Evolutionary conservation across 2,888 invertebrate genomes (phyloP).

Genomic region (Agriopis aurantiaria): DNA sequence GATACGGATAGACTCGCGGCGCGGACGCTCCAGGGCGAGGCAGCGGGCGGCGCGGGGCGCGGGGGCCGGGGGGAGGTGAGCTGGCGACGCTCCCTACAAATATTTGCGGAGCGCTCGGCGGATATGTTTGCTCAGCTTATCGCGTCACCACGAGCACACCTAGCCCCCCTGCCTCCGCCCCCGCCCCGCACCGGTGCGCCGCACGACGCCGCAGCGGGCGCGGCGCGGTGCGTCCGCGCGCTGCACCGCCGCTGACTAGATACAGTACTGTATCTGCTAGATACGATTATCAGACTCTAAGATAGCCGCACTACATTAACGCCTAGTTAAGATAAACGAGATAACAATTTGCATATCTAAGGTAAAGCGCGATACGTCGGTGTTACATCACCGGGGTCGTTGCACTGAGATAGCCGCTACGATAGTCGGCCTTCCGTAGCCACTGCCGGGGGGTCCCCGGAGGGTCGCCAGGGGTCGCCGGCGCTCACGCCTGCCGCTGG

Average conservation of each 20-base stretch:
- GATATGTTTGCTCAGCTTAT: slow-evolving; percentile 72
- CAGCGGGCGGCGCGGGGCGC: slow-evolving; percentile 30
- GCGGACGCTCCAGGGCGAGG: slow-evolving; percentile 16
- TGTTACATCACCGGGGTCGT: slow-evolving; percentile 70
- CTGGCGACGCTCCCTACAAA: slow-evolving; percentile 68
- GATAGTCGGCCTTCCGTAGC: slow-evolving; percentile 28
- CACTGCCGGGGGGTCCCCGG: not conserved
- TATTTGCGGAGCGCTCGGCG: slow-evolving; percentile 68
- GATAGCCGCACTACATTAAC: slow-evolving; percentile 80
- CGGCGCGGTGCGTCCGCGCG: slow-evolving; percentile 15
- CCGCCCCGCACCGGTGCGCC: not conserved
- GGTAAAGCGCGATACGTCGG: slow-evolving; percentile 66
- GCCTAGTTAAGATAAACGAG: slow-evolving; percentile 84
- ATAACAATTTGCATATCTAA: slow-evolving; percentile 84
- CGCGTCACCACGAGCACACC: slow-evolving; percentile 39
- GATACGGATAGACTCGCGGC: slow-evolving; percentile 55
- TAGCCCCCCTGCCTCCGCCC: not conserved
- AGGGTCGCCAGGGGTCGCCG: too few relatives aligned
- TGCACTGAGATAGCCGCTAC: slow-evolving; percentile 54
- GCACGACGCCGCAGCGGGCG: not conserved
- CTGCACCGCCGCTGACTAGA: slow-evolving; percentile 54
- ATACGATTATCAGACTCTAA: slow-evolving; percentile 80
- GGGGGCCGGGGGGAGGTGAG: slow-evolving; percentile 40
- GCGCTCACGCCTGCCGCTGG: not conserved
- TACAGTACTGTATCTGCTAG: slow-evolving; percentile 78